Base-by-base conservation (phyloP, 2,888 invertebrate species). In the Aphodius granarius region DNA sequence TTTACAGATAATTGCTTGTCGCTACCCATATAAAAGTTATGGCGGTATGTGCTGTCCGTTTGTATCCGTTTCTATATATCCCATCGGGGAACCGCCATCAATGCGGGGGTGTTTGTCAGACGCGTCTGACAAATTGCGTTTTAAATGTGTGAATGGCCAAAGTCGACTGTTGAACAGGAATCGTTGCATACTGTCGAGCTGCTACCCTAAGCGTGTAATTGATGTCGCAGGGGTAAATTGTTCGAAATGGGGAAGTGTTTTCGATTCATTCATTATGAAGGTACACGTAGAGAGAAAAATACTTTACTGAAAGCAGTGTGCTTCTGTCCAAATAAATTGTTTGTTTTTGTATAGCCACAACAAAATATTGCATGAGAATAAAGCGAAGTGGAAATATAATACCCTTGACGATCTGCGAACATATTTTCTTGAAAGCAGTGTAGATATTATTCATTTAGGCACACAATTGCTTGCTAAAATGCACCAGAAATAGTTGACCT, bases 1-100 rank as follows among this genome's bases (percentile, higher is more conserved):
- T 84, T 83, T 80, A 81, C 83, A 80, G 83, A 81, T 83, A 83
- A 82, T 83, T 83, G 83, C 78, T 79, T 81, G 80, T 78, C 63
- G 63, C 22, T 43, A 23, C 23, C 15, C 72, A 22, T 63, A 43
- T 62, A 72, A 68, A 68, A 68, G 68, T 68, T 68, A 68, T 68
- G 68, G 68, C 22, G 68, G 68, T 43, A 43, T 43, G 43, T 43
- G 43, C 65, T 17, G 16, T 19, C 65, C 65, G 65, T 17, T 19
- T 19, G 65, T 65, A 65, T 21, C 68, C 21, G 21, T 68, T 21
- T 68, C 19, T 68, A 21, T 68, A 43, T 43, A 43, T n/a, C 43
- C 6, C 9, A 43, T 9, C 3, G 43, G 43, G 43, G 43, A 13
- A 43, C 1, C 9, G 43, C 6, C 43, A 13, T 43, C 43, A 43